Evolutionary conservation across 2,888 invertebrate genomes (phyloP).

Genomic region (Sminthurinus aureus): DNA sequence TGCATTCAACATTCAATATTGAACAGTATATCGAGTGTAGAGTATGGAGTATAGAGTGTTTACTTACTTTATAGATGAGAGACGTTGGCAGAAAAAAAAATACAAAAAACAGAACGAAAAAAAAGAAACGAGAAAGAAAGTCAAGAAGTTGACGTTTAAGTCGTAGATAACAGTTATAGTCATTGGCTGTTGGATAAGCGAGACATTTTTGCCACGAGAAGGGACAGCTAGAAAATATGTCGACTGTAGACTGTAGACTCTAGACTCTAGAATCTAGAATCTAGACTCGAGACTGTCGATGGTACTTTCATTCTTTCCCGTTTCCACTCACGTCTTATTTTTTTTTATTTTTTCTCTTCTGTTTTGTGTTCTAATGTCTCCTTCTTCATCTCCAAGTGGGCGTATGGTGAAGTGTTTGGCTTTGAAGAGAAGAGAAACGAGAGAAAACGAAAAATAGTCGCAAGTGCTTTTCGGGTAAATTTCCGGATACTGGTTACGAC

Average conservation of each 20-base stretch:
- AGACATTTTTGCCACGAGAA: slow-evolving; percentile 23
- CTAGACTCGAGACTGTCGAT: slow-evolving; percentile 9
- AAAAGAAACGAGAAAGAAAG: background rate
- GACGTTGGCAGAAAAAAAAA: no score
- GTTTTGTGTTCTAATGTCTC: background rate
- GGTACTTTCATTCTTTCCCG: slow-evolving; percentile 6
- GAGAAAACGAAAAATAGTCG: slow-evolving; percentile 34
- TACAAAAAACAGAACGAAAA: background rate
- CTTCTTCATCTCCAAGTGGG: slow-evolving; percentile 30
- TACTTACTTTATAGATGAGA: no score
- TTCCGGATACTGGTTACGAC: slow-evolving; percentile 25
- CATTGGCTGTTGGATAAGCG: slow-evolving; percentile 2
- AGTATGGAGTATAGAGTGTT: no score
- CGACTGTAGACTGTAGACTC: no score
- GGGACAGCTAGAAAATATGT: no score
- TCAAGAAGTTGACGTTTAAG: background rate
- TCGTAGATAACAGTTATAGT: background rate
- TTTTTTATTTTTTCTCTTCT: background rate
- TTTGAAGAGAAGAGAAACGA: slow-evolving; percentile 27
- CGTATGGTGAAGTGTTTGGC: slow-evolving; percentile 7
- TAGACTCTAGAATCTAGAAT: no score
- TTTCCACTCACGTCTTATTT: background rate
- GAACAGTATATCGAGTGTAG: no score
- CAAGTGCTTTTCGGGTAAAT: slow-evolving; percentile 40
- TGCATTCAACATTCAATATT: no score